phyloP scores from a whole-genome alignment of 2,888 invertebrate species.

The Leucoma salicis region DNA sequence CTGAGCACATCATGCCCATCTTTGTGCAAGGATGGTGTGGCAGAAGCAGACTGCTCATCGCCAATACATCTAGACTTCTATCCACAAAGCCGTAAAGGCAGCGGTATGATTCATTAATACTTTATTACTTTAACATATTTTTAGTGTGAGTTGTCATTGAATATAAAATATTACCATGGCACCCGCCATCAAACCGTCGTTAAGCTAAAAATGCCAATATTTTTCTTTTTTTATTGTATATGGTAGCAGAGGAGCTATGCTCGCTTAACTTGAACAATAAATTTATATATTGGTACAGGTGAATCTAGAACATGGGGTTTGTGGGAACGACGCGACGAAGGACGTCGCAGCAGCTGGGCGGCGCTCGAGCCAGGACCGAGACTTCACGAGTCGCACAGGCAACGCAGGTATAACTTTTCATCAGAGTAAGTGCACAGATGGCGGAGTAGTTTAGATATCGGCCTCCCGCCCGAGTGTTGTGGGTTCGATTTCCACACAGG shows the following conservation, averaged over 20 bases:
- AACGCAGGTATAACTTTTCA: constrained; percentile 62
- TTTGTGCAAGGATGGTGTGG: constrained; percentile 83
- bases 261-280: no score
- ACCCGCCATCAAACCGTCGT: no score
- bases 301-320: constrained; percentile 76
- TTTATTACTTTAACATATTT: no score
- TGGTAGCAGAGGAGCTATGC: no score
- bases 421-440: no score
- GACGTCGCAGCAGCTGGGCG: constrained; percentile 92
- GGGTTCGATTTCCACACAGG: no score
- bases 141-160: no score
- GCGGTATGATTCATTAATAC: constrained; percentile 67
- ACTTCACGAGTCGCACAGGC: constrained; percentile 53
- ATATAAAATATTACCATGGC: no score
- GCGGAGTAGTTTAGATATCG: no score
- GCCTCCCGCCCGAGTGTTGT: no score
- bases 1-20: constrained; percentile 89
- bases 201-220: no score
- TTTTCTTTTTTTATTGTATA: no score
- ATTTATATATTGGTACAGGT: constrained; percentile 52
- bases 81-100: constrained; percentile 84
- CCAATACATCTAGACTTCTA: constrained; percentile 74
- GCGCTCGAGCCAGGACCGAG: constrained; percentile 85
- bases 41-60: constrained; percentile 73
- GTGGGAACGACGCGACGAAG: constrained; percentile 80